phyloP scores from a whole-genome alignment of 30 jellyfish, hydroid and myxozoan species.

The Chironex yamaguchii region DNA sequence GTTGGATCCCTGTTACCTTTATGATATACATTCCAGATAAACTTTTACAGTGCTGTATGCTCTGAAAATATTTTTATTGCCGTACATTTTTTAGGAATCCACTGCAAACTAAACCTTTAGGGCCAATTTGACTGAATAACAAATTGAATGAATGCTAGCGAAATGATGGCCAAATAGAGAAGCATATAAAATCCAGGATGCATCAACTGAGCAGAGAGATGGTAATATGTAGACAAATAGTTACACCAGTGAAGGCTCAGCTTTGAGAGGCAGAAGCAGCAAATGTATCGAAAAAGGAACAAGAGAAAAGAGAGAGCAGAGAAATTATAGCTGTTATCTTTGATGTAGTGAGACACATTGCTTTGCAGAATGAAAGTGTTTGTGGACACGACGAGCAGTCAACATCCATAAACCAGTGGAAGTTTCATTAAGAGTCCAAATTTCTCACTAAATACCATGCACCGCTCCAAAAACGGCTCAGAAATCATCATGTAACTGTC shows the following conservation, averaged over 20 bases:
- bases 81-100: too few relatives aligned
- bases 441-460: slow-evolving; percentile 47
- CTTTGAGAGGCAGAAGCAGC: slow-evolving; percentile 51
- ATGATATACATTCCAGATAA: too few relatives aligned
- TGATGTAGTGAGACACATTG: slow-evolving; percentile 51
- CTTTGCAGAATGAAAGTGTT: slow-evolving; percentile 33
- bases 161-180: slow-evolving; percentile 7
- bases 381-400: slow-evolving; percentile 43
- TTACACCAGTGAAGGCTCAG: slow-evolving; percentile 33
- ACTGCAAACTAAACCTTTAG: too few relatives aligned
- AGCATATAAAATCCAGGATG: slow-evolving; percentile 29
- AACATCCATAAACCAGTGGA: slow-evolving; percentile 43
- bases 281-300: background rate
- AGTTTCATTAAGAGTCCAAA: slow-evolving; percentile 33
- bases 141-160: too few relatives aligned
- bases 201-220: slow-evolving; percentile 36
- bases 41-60: too few relatives aligned
- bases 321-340: slow-evolving; percentile 11
- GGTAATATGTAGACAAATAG: slow-evolving; percentile 10
- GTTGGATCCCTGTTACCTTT: too few relatives aligned
- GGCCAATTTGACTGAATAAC: too few relatives aligned
- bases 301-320: slow-evolving; percentile 37
- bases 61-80: too few relatives aligned
- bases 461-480: slow-evolving; percentile 32
- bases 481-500: slow-evolving; percentile 19